Percentiles rank a stretch among this genome's conserved stretches.
Conservation (phyloP, 2,113 vertebrate species). For the Struthidea cinerea region DNA sequence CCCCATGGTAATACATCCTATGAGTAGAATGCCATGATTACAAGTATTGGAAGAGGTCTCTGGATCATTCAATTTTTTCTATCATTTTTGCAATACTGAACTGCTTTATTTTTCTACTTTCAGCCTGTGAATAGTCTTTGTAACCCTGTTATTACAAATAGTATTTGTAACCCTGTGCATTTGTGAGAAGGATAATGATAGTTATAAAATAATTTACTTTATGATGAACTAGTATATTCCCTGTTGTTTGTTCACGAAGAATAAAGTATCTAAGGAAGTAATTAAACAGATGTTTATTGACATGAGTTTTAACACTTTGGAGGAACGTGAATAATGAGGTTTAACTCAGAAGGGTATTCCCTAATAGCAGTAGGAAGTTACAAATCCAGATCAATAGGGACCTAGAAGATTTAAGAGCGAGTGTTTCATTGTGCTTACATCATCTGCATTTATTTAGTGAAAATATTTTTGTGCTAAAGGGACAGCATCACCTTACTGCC, state of each 20-base stretch:
- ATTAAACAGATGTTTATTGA: conserved; percentile 46
- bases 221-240: background rate
- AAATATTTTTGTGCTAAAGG: background rate
- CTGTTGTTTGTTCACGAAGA: conserved; percentile 14
- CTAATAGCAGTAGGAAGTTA: background rate
- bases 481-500: background rate
- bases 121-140: background rate
- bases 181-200: background rate
- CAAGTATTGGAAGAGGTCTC: background rate
- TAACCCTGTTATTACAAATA: background rate
- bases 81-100: background rate
- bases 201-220: background rate
- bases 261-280: conserved; percentile 5
- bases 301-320: background rate
- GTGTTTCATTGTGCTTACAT: background rate
- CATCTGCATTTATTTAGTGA: background rate
- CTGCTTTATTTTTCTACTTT: background rate
- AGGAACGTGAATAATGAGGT: conserved; percentile 9
- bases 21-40: background rate
- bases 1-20: background rate
- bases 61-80: background rate
- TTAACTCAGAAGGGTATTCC: background rate
- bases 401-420: background rate
- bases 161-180: background rate
- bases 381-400: background rate